Conservation (phyloP, 2,113 vertebrate genomes). For the Rhea americana region DNA sequence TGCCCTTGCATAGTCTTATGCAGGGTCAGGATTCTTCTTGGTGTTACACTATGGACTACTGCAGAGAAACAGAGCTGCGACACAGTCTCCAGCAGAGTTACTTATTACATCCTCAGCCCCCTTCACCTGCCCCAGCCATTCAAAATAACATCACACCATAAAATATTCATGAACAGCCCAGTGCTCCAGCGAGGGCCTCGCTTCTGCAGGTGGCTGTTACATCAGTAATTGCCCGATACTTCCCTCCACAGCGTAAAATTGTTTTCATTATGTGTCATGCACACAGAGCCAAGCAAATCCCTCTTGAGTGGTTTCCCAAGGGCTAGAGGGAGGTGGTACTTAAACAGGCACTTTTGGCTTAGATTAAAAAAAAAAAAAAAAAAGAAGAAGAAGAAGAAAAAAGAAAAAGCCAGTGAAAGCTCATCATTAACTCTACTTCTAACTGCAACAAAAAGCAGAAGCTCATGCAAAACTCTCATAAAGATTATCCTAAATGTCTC, state of each 20-base stretch:
- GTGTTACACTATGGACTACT: slow-evolving; percentile 92
- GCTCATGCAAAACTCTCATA: slow-evolving; percentile 87
- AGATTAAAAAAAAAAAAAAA: slow-evolving; percentile 74
- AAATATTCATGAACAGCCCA: slow-evolving; percentile 96
- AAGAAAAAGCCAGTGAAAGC: slow-evolving; percentile 82
- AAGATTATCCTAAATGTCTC: slow-evolving; percentile 97
- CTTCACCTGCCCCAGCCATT: slow-evolving; percentile 96
- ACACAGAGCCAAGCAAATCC: slow-evolving; percentile 95
- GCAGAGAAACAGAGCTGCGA: slow-evolving; percentile 91
- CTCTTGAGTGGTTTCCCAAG: slow-evolving; percentile 96
- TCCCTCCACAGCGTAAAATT: slow-evolving; percentile 98
- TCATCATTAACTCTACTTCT: slow-evolving; percentile 96
- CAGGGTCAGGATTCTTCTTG: slow-evolving; percentile 92
- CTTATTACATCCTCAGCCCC: slow-evolving; percentile 90
- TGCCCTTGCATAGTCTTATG: slow-evolving; percentile 78
- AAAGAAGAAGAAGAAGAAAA: slow-evolving; percentile 34
- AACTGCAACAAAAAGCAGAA: slow-evolving; percentile 90
- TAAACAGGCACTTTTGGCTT: slow-evolving; percentile 95
- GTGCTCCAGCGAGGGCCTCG: slow-evolving; percentile 81
- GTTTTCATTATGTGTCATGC: slow-evolving; percentile 99
- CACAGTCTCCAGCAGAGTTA: slow-evolving; percentile 98
- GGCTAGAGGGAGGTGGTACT: slow-evolving; percentile 94
- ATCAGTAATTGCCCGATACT: slow-evolving; percentile 98
- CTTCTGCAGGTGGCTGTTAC: slow-evolving; percentile 99
- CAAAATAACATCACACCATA: slow-evolving; percentile 97